A percentile compares a stretch with the other conserved stretches of the same genome.
Evolutionary conservation across 1,140 invertebrate genomes (phyloP).

Genomic region (Orussus abietinus): DNA sequence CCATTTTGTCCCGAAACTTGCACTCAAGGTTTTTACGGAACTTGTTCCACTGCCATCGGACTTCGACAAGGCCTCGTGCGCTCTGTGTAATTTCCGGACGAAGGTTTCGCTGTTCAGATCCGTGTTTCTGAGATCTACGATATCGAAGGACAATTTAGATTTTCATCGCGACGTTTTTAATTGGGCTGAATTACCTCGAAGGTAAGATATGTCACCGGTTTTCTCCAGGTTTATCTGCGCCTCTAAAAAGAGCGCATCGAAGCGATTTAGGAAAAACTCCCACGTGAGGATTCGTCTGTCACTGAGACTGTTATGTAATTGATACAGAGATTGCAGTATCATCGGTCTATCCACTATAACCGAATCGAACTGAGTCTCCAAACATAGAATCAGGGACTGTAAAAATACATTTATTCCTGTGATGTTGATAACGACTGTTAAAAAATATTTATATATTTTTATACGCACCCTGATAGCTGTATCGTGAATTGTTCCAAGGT

Average conservation of each 20-base stretch:
- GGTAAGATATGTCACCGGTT: slow-evolving; percentile 72
- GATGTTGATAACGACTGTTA: too few species aligned
- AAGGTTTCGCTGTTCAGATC: slow-evolving; percentile 87
- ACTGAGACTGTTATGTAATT: slow-evolving; percentile 88
- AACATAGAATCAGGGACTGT: slow-evolving; percentile 77
- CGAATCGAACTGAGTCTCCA: slow-evolving; percentile 89
- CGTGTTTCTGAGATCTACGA: slow-evolving; percentile 81
- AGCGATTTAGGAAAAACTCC: slow-evolving; percentile 98
- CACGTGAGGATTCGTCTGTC: slow-evolving; percentile 89
- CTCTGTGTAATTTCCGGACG: slow-evolving; percentile 81
- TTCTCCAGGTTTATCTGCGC: slow-evolving; percentile 88
- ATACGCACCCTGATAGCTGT: slow-evolving; percentile 67
- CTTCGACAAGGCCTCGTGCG: slow-evolving; percentile 81
- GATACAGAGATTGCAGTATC: slow-evolving; percentile 94
- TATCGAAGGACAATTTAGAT: slow-evolving; percentile 12
- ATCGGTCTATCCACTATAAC: slow-evolving; percentile 95
- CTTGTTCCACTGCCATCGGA: slow-evolving; percentile 59
- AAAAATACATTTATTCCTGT: too few species aligned
- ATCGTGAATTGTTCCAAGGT: slow-evolving; percentile 92
- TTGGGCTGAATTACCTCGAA: slow-evolving; percentile 63
- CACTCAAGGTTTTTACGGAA: slow-evolving; percentile 77
- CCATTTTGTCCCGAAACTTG: slow-evolving; percentile 89
- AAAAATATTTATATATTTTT: slow-evolving; percentile 15
- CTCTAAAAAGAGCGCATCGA: slow-evolving; percentile 94
- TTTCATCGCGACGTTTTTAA: slow-evolving; percentile 9